phyloP scores from a whole-genome alignment of 2,888 invertebrate species.

The Noctua pronuba region DNA sequence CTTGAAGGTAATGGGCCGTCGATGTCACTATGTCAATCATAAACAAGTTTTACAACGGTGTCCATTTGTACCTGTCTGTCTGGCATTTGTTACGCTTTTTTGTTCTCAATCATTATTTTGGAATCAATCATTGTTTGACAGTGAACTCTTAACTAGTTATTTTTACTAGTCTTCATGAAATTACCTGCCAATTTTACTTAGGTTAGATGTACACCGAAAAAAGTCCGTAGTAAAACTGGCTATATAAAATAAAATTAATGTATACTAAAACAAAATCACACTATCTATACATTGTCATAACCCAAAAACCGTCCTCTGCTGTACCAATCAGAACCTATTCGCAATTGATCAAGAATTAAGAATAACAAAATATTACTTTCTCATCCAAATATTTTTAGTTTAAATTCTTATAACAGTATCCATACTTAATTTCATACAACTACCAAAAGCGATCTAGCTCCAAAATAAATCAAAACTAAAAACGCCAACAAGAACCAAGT shows the following conservation, averaged over 20 bases:
- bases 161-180: not conserved
- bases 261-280: not conserved
- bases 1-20: slow-evolving; percentile 27
- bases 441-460: too few relatives aligned
- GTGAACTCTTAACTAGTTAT: not conserved
- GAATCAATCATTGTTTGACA: not conserved
- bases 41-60: slow-evolving; percentile 43
- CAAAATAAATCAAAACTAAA: not conserved
- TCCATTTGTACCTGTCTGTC: slow-evolving; percentile 27
- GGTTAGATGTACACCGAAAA: not conserved
- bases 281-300: too few relatives aligned
- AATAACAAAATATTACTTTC: not conserved
- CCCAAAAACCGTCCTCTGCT: not conserved
- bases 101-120: not conserved
- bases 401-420: not conserved
- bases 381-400: not conserved
- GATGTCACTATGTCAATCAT: slow-evolving; percentile 55
- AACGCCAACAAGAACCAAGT: not conserved
- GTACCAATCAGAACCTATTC: not conserved
- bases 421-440: not conserved
- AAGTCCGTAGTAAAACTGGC: not conserved
- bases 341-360: not conserved
- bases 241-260: not conserved
- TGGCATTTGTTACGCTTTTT: not conserved
- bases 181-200: not conserved